Percentiles rank a stretch among this genome's conserved stretches.
These are phyloP conservation scores for zebrafish (Danio rerio) DNA, from an alignment of 2,113 vertebrate species.

Conservation along the genomic window GRCz12tu NC_133198.1:31685501-31686000, in stretches of 20 bases:
- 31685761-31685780: not conserved
- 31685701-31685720: not conserved
- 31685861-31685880: not conserved
- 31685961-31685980: not conserved
- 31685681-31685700: slow-evolving; percentile 1
- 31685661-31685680: not conserved
- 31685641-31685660: not conserved
- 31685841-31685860: slow-evolving; percentile 15
- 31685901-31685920: not conserved
- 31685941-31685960: not conserved
- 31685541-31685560: not conserved
- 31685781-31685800: not conserved
- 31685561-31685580: not conserved
- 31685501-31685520: not conserved
- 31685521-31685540: not conserved
- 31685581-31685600: not conserved
- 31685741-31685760: not conserved
- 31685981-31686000: not conserved
- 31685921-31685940: slow-evolving; percentile 9
- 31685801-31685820: slow-evolving; percentile 26
- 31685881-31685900: not conserved
- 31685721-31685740: not conserved
- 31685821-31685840: not conserved
- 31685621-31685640: not conserved
- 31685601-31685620: not conserved